Conservation (phyloP, 2,797 vertebrate genomes). For the Xenops minutus region DNA sequence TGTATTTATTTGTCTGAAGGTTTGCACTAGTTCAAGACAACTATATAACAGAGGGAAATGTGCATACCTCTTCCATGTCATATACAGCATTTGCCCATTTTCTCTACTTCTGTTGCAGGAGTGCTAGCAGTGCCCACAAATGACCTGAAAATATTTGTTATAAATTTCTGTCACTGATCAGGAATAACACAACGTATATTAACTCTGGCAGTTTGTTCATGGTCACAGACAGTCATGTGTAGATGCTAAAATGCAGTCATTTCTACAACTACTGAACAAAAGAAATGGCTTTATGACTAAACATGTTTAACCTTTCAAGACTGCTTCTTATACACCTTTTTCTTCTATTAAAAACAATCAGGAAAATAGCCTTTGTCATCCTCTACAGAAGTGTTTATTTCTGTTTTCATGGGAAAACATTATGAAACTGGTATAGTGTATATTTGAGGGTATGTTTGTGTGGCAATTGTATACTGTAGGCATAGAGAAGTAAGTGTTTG, state of each 20-base stretch:
- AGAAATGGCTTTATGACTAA: not conserved
- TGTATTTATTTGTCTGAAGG: conserved; percentile 5
- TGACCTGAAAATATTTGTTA: not conserved
- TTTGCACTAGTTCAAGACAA: not conserved
- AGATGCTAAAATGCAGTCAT: not conserved
- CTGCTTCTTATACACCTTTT: not conserved
- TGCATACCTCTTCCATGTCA: not conserved
- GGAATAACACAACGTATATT: not conserved
- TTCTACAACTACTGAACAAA: not conserved
- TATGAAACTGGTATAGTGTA: not conserved
- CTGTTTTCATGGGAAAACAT: not conserved
- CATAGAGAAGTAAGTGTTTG: not conserved
- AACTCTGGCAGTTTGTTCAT: not conserved
- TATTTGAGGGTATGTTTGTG: not conserved
- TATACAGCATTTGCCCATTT: not conserved
- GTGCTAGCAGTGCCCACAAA: not conserved
- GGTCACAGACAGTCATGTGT: not conserved
- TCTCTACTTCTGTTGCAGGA: not conserved
- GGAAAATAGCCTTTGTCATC: not conserved
- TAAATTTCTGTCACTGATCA: not conserved
- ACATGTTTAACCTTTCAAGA: not conserved
- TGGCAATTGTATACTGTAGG: rapidly evolving
- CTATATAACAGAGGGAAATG: not conserved
- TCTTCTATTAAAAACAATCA: not conserved
- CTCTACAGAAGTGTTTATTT: not conserved